Evolutionary conservation across 2,888 invertebrate species (phyloP).

Genomic region (Lithophane socia): DNA sequence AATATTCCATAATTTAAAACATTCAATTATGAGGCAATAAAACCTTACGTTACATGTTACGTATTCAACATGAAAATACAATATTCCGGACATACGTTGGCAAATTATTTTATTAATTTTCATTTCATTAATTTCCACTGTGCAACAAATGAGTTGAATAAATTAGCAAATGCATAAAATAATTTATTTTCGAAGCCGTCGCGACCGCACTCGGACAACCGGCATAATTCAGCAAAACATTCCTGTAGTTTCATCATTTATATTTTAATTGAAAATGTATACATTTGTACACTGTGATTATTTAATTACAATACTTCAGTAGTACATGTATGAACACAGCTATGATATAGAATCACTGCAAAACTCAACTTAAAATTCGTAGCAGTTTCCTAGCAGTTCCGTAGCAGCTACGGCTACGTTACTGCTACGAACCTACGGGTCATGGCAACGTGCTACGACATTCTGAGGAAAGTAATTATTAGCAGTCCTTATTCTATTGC

Average conservation of each 20-base stretch:
- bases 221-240: constrained; percentile 29
- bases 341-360: neutral
- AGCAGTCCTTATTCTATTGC: neutral
- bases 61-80: constrained; percentile 23
- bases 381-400: constrained; percentile 15
- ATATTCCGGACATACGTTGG: constrained; percentile 53
- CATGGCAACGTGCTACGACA: constrained; percentile 16
- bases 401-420: neutral
- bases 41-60: constrained; percentile 16
- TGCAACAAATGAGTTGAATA: constrained; percentile 53
- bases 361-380: neutral
- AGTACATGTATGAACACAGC: neutral
- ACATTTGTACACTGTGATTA: constrained; percentile 1
- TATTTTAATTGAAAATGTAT: constrained; percentile 25
- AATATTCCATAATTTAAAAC: constrained; percentile 19
- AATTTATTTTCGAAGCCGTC: constrained; percentile 50
- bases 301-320: neutral
- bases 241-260: constrained; percentile 27
- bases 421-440: constrained; percentile 5
- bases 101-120: constrained; percentile 56
- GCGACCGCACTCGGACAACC: constrained; percentile 48
- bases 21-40: constrained; percentile 27
- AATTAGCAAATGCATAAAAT: constrained; percentile 58
- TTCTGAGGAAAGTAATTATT: neutral
- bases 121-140: constrained; percentile 55